Evolutionary conservation across 2,797 vertebrate species (phyloP).

Genomic region (Linurgus olivaceus): DNA sequence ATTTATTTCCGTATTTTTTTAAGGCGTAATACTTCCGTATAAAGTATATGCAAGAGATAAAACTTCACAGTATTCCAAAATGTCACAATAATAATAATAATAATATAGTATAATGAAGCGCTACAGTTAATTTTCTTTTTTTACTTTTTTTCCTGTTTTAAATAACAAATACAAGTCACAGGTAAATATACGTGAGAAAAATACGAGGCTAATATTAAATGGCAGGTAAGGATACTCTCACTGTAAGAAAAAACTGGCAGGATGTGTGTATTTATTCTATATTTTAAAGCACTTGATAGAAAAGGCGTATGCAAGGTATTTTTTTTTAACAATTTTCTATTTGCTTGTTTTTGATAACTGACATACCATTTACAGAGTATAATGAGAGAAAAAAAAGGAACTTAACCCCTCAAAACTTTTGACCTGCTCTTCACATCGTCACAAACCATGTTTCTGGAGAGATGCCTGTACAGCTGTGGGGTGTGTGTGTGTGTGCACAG

Average conservation of each 20-base stretch:
- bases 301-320: conserved; percentile 85
- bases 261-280: conserved; percentile 87
- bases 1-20: conserved; percentile 98
- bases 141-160: conserved; percentile 84
- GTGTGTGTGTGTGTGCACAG: neutral
- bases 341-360: conserved; percentile 78
- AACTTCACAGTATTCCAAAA: conserved; percentile 99
- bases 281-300: conserved; percentile 99
- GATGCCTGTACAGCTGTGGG: conserved; percentile 37
- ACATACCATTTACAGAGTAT: conserved; percentile 81
- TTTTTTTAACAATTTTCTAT: conserved; percentile 75
- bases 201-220: conserved; percentile 99
- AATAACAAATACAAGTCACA: conserved; percentile 99
- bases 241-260: conserved; percentile 96
- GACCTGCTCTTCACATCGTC: conserved; percentile 80
- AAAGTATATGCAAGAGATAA: conserved; percentile 99
- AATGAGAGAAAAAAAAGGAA: conserved; percentile 82
- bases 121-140: conserved; percentile 98
- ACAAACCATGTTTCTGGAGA: conserved; percentile 62
- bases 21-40: conserved; percentile 99
- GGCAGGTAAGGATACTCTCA: conserved; percentile 99
- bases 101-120: conserved; percentile 99
- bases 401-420: conserved; percentile 79
- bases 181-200: conserved; percentile 99
- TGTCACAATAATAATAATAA: conserved; percentile 97